Conservation (phyloP, 92 coral and sea anemone genomes). For the Paragorgia papillata region DNA sequence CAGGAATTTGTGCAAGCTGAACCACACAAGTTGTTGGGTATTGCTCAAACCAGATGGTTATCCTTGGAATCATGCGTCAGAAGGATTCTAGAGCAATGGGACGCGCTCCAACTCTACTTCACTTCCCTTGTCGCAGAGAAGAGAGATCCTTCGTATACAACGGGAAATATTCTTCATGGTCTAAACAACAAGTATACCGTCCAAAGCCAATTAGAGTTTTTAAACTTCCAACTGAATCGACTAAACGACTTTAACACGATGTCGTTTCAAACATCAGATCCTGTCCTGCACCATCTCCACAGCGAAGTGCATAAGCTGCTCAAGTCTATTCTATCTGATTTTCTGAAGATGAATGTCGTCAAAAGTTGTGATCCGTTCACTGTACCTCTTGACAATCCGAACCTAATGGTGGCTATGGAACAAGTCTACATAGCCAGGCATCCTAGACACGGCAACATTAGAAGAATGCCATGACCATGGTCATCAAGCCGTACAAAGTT, state of each 20-base stretch:
- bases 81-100: slow-evolving; percentile 42
- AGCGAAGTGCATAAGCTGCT: slow-evolving; percentile 5
- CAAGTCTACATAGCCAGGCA: slow-evolving; percentile 3
- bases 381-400: neutral
- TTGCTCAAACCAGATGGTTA: slow-evolving; percentile 54
- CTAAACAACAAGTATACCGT: slow-evolving; percentile 11
- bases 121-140: slow-evolving; percentile 5
- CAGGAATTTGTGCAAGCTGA: slow-evolving; percentile 51
- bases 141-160: slow-evolving; percentile 12
- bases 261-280: slow-evolving; percentile 14
- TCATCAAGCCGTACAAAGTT: neutral
- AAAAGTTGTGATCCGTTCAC: neutral
- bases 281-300: slow-evolving; percentile 2
- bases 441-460: neutral
- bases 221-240: neutral
- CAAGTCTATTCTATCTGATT: neutral
- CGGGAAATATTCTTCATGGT: neutral
- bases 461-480: neutral
- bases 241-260: slow-evolving; percentile 20
- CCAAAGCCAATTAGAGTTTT: slow-evolving; percentile 12
- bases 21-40: slow-evolving; percentile 48
- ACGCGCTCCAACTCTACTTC: slow-evolving; percentile 49
- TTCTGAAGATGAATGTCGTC: neutral
- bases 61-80: slow-evolving; percentile 54
- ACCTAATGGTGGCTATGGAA: neutral